phyloP scores from a whole-genome alignment of 2,113 vertebrate genomes.

The Sinocyclocheilus anshuiensis region DNA sequence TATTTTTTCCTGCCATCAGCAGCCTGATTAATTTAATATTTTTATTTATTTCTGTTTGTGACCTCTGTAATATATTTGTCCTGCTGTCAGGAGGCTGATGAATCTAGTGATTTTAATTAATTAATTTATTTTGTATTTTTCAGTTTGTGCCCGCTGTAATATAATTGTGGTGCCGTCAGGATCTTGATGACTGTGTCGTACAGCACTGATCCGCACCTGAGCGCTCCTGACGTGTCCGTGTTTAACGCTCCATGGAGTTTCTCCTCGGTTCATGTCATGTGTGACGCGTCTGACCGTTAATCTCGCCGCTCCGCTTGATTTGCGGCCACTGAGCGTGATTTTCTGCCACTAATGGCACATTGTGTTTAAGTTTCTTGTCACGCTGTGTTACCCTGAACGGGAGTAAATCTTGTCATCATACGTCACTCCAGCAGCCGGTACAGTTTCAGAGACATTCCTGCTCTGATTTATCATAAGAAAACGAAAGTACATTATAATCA shows the following conservation, averaged over 20 bases:
- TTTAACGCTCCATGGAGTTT: constrained; percentile 29
- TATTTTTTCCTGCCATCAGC: no score
- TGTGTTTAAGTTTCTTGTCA: neutral
- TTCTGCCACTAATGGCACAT: neutral
- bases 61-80: no score
- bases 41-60: no score
- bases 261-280: neutral
- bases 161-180: neutral
- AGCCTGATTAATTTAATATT: no score
- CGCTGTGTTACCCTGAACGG: neutral
- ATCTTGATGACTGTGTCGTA: no score
- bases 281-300: constrained; percentile 8
- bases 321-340: constrained; percentile 21
- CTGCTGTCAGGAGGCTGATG: no score
- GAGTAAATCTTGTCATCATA: neutral
- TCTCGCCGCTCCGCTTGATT: constrained; percentile 35
- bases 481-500: neutral
- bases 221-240: constrained; percentile 18
- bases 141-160: no score
- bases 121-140: no score
- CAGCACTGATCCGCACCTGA: neutral
- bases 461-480: neutral
- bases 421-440: neutral
- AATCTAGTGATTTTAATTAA: no score
- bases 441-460: neutral